Conservation (phyloP, 2,888 invertebrate genomes). For the Ceraclea dissimilis region DNA sequence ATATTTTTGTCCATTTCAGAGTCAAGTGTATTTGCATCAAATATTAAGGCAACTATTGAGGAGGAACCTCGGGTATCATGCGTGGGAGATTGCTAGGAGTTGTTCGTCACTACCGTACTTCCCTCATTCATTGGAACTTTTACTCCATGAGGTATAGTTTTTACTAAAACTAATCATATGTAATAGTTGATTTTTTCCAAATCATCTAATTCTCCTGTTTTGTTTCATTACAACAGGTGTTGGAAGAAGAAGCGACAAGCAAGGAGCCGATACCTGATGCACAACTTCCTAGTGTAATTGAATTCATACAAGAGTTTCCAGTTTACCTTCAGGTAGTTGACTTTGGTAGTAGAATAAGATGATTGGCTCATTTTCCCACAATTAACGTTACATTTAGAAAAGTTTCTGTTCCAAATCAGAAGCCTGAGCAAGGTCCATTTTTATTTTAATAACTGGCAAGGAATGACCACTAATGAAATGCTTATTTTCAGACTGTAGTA, state of each 20-base stretch:
- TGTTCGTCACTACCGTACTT: slow-evolving; percentile 94
- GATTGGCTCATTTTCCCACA: no score
- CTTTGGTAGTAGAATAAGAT: no score
- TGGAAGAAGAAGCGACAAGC: slow-evolving; percentile 98
- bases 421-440: no score
- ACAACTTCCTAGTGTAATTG: slow-evolving; percentile 91
- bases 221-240: slow-evolving; percentile 42
- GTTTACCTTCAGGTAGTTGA: slow-evolving; percentile 74
- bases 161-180: slow-evolving; percentile 24
- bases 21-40: slow-evolving; percentile 97
- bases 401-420: no score
- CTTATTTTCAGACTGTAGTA: slow-evolving; percentile 71
- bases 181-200: no score
- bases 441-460: neutral
- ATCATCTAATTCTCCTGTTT: no score
- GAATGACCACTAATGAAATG: neutral
- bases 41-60: slow-evolving; percentile 90
- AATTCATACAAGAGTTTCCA: slow-evolving; percentile 98
- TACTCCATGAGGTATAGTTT: slow-evolving; percentile 95
- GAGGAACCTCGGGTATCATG: slow-evolving; percentile 94
- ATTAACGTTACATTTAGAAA: no score
- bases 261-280: slow-evolving; percentile 99
- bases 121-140: slow-evolving; percentile 90
- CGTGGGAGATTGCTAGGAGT: slow-evolving; percentile 95
- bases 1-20: slow-evolving; percentile 50